Percentiles rank a stretch among this genome's conserved stretches.
Evolutionary conservation across 2,113 vertebrate genomes (phyloP).

Genomic region (Grammomys surdaster): DNA sequence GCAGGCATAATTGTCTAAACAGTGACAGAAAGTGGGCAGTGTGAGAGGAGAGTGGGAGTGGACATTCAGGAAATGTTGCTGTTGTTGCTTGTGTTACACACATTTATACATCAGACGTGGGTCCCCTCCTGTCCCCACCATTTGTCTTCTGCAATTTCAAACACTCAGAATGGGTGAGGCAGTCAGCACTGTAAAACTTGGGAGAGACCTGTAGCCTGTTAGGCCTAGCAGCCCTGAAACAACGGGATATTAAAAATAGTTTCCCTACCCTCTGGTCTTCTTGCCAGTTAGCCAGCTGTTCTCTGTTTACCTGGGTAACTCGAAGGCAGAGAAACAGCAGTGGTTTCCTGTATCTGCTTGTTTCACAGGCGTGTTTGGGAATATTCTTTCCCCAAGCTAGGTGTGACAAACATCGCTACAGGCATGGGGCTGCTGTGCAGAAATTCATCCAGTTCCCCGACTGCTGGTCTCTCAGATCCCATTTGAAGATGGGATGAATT

Average conservation of each 20-base stretch:
- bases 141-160: not conserved
- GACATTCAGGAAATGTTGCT: conserved; percentile 42
- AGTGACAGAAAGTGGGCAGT: not conserved
- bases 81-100: conserved; percentile 19
- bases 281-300: not conserved
- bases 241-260: not conserved
- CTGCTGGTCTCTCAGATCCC: conserved; percentile 53
- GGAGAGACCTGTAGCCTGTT: not conserved
- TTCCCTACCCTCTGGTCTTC: not conserved
- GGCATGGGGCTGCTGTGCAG: not conserved
- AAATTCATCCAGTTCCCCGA: not conserved
- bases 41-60: not conserved
- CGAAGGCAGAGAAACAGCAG: not conserved
- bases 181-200: not conserved
- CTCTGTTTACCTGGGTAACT: not conserved
- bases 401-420: not conserved
- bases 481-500: conserved; percentile 51
- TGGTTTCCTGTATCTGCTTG: not conserved
- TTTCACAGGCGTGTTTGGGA: not conserved
- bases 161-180: not conserved
- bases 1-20: conserved; percentile 55
- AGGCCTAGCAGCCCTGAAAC: not conserved
- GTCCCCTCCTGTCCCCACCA: not conserved
- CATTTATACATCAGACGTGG: not conserved
- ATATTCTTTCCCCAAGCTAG: not conserved